Evolutionary conservation across 2,888 invertebrate genomes (phyloP), one percentile per base, ranked within the genome.

Genomic region (Seira ritae): DNA sequence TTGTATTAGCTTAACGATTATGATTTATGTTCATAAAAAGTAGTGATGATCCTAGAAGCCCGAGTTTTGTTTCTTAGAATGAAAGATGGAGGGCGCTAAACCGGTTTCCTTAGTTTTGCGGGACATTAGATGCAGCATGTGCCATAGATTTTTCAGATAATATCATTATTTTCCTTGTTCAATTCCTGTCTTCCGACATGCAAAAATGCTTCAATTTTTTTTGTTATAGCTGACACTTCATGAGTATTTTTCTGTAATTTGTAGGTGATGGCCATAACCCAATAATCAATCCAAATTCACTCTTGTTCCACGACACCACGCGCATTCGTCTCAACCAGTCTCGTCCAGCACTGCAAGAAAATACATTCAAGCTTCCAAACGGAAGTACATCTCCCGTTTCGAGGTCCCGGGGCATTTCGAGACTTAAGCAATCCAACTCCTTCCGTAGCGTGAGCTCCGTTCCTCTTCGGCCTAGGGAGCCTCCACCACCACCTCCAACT

Each of bases 261-360:
- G 10, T 46, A 71, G 19, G 42, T 17, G 19, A n/a, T 37, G 31
- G 31, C 31, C 2, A 31, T 67, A 75, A 84, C 60, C 72, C 67
- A 65, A 82, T 87, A 22, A 67, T 88, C 24, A 89, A 88, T 55
- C 88, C 87, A 19, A 89, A 89, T 73, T 88, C 88, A 15, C 92
- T 93, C 72, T 93, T 94, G 84, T 95, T 95, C 90, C 92, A 94
- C 90, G 96, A 97, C 90, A 96, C 96, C 24, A 96, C 96, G 95
- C 95, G 96, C 23, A 92, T 96, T 89, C 93, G 96, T 88, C 92
- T 94, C 75, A 90, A 91, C 77, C 88, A 89, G 23, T 86, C 87
- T 10, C 87, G 90, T 8, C 89, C 89, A 20, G 86, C 86, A 0
- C 19, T 89, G 8, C 86, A 88, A 24, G 84, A 89, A 17, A 75